Percentiles rank a stretch among this genome's conserved stretches.
Conservation (phyloP, 2,797 vertebrate genomes). For the Urophycis tenuis region DNA sequence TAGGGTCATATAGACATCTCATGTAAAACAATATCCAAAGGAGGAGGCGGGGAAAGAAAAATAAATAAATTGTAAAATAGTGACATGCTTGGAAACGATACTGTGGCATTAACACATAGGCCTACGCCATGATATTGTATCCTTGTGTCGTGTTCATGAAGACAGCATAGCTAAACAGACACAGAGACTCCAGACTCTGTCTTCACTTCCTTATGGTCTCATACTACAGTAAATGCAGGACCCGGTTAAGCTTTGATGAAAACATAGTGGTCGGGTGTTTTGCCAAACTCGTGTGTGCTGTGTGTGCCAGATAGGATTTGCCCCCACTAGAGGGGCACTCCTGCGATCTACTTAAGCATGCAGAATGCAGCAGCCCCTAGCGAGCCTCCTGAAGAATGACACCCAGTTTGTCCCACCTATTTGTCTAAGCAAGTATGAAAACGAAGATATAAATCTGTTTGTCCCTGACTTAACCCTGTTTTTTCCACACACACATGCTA, state of each 20-base stretch:
- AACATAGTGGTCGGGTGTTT: neutral
- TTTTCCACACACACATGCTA: slow-evolving; percentile 38
- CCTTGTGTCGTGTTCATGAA: neutral
- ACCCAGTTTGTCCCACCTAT: neutral
- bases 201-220: neutral
- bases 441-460: neutral
- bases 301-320: neutral
- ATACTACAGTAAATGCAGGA: neutral
- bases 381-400: neutral
- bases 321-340: neutral
- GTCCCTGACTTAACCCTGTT: slow-evolving; percentile 13
- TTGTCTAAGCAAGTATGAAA: neutral
- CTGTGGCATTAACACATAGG: neutral
- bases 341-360: neutral
- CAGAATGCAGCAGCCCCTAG: neutral
- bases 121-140: neutral
- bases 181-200: neutral
- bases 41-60: neutral
- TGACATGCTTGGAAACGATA: neutral
- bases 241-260: neutral
- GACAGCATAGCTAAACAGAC: neutral
- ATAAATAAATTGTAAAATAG: neutral
- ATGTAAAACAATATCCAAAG: neutral
- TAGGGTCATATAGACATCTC: neutral
- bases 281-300: neutral